phyloP scores from a whole-genome alignment of 1,140 invertebrate species.

The Drosophila eugracilis region DNA sequence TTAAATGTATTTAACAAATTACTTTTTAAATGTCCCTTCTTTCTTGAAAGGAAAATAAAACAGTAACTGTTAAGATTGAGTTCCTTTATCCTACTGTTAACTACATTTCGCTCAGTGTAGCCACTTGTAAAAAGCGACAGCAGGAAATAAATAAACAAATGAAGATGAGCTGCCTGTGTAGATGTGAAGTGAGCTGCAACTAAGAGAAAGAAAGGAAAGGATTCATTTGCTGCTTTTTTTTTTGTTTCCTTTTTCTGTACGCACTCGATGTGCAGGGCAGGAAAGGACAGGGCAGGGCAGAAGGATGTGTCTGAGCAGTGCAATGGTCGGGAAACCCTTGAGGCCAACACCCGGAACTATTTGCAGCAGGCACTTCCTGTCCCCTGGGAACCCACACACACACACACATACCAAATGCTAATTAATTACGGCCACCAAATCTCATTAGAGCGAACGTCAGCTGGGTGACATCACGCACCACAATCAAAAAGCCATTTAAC shows the following conservation, averaged over 20 bases:
- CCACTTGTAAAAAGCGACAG: constrained; percentile 51
- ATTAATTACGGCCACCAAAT: constrained; percentile 68
- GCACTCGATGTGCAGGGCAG: constrained; percentile 36
- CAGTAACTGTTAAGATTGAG: too few species aligned
- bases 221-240: constrained; percentile 14
- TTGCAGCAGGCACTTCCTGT: constrained; percentile 4
- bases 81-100: too few species aligned
- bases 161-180: constrained; percentile 67
- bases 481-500: constrained; percentile 72
- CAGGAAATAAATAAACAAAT: constrained; percentile 82
- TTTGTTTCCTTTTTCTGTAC: constrained; percentile 16
- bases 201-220: constrained; percentile 40
- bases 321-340: constrained; percentile 26
- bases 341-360: constrained; percentile 60
- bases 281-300: too few species aligned
- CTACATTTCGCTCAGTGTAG: constrained; percentile 6
- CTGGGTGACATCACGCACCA: constrained; percentile 48
- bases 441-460: constrained; percentile 68
- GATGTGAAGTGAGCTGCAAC: constrained; percentile 53
- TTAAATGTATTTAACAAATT: too few species aligned
- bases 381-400: constrained; percentile 25
- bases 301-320: constrained; percentile 36
- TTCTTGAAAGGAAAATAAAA: too few species aligned
- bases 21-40: too few species aligned
- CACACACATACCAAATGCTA: constrained; percentile 77